phyloP scores from a whole-genome alignment of 2,797 vertebrate genomes.

The Chloroceryle inda region DNA sequence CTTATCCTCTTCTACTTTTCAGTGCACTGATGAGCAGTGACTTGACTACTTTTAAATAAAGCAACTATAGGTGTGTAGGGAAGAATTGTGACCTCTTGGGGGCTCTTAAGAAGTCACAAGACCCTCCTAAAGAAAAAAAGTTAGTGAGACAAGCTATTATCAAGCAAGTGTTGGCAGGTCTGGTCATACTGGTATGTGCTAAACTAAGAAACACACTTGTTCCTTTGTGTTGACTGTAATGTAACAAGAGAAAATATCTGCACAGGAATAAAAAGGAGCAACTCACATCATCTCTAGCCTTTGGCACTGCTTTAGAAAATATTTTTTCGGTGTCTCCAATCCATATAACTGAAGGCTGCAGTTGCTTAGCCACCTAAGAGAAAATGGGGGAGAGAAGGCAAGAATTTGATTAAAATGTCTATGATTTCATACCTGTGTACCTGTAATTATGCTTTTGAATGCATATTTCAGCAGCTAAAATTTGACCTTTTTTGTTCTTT shows the following conservation, averaged over 20 bases:
- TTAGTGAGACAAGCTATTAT: slow-evolving; percentile 46
- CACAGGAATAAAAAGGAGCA: background rate
- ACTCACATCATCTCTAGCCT: slow-evolving; percentile 80
- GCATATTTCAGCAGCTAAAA: background rate
- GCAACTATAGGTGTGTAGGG: slow-evolving; percentile 12
- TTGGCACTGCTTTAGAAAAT: slow-evolving; percentile 83
- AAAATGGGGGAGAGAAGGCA: background rate
- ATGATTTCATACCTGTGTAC: background rate
- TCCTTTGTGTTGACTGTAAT: slow-evolving; percentile 12
- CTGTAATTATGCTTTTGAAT: background rate
- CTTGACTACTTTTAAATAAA: slow-evolving; percentile 62
- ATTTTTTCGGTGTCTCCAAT: slow-evolving; percentile 87
- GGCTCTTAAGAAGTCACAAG: slow-evolving; percentile 50
- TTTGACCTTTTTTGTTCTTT: background rate
- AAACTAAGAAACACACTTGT: slow-evolving; percentile 3
- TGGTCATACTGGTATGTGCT: background rate
- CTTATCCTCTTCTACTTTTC: slow-evolving; percentile 37
- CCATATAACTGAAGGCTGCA: slow-evolving; percentile 90
- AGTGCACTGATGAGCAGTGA: slow-evolving; percentile 33
- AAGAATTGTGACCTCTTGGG: slow-evolving; percentile 48
- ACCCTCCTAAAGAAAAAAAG: background rate
- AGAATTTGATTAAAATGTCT: background rate
- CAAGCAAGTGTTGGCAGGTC: slow-evolving; percentile 39
- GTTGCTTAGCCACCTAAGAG: slow-evolving; percentile 84
- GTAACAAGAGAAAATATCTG: background rate